Percentiles rank a stretch among this genome's conserved stretches.
Evolutionary conservation across 2,888 invertebrate genomes (phyloP).

Genomic region (Cantharis rustica): DNA sequence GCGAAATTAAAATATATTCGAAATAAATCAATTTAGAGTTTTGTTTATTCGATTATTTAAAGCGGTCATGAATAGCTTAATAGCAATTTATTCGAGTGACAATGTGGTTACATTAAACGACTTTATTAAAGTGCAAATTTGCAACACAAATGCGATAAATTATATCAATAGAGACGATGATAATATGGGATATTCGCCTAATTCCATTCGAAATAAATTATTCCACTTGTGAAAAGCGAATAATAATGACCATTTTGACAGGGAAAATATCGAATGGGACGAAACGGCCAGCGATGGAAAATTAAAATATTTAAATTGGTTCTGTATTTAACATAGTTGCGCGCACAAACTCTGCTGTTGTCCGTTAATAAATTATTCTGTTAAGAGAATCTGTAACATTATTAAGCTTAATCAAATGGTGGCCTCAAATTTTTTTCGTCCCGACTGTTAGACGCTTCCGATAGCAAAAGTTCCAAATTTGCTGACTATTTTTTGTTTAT

Average conservation of each 20-base stretch:
- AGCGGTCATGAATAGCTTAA: not conserved
- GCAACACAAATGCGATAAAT: constrained; percentile 16
- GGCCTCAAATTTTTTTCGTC: constrained; percentile 3
- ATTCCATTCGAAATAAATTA: constrained; percentile 15
- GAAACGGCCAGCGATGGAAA: constrained; percentile 18
- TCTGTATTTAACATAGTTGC: constrained; percentile 21
- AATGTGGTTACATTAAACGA: constrained; percentile 7
- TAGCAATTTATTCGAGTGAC: constrained; percentile 1
- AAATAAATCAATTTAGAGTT: not conserved
- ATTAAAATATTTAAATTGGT: constrained; percentile 38
- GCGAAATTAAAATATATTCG: not conserved
- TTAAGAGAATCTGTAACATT: constrained; percentile 5
- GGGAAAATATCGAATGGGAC: constrained; percentile 34
- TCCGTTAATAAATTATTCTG: constrained; percentile 21
- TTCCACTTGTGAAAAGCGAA: constrained; percentile 34
- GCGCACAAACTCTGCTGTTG: constrained; percentile 28
- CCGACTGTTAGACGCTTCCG: not conserved
- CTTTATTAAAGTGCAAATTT: constrained; percentile 20
- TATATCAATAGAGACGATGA: constrained; percentile 1
- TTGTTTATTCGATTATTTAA: not conserved
- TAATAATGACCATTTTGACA: constrained; percentile 34
- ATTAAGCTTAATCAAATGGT: constrained; percentile 13
- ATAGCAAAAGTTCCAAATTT: not conserved
- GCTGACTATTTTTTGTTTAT: constrained; percentile 9
- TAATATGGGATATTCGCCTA: not conserved